Base-by-base conservation (phyloP, 1,140 invertebrate genomes). In the Mactra quadrangularis region DNA sequence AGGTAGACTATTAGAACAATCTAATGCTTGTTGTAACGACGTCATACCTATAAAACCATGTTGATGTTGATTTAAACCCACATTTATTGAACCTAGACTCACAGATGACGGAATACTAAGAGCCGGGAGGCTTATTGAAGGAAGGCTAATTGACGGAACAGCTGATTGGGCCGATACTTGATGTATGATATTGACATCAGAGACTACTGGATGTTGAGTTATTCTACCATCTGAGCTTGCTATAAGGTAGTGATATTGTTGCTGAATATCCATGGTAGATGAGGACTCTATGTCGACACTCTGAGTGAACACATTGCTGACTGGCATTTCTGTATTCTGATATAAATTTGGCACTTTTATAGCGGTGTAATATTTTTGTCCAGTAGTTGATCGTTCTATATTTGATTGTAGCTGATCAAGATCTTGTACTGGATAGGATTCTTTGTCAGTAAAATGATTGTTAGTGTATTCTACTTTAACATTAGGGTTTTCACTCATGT, bases 41-140 rank as follows among this genome's bases (percentile, higher is more conserved):
- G 38, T 75, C 38, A 75, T 19, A 7, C 72, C 72, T 41, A 75
- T 75, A 57, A 60, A 75, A 19, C 72, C 72, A 75, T 75, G 72
- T 22, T 60, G 38, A 22, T 47, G 31, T 25, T 29, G 33, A 7
- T 22, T 47, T 11, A 57, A 9, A 3, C 11, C 3, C 7, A 60
- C 4, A 47, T 31, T 33, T n/a, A 35, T 19, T 7, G 52, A 25
- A 7, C 7, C 27, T 27, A 55, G 17, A 60, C 53, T 47, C 2
- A 60, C 55, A 1, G 57, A 33, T 57, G 45, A 4, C 0, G 53
- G 38, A 35, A 60, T 3, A 31, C 17, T 75, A 31, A 3, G 1
- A 27, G 53, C 17, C n/a, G 57, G 3, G 29, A 22, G n/a, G n/a
- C n/a, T n/a, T n/a, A n/a, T n/a, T n/a, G n/a, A n/a, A n/a, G n/a